A percentile compares a stretch with the other conserved stretches of the same genome.
phyloP scores from a whole-genome alignment of 2,113 vertebrate genomes.

The Colistium nudipinnis region DNA sequence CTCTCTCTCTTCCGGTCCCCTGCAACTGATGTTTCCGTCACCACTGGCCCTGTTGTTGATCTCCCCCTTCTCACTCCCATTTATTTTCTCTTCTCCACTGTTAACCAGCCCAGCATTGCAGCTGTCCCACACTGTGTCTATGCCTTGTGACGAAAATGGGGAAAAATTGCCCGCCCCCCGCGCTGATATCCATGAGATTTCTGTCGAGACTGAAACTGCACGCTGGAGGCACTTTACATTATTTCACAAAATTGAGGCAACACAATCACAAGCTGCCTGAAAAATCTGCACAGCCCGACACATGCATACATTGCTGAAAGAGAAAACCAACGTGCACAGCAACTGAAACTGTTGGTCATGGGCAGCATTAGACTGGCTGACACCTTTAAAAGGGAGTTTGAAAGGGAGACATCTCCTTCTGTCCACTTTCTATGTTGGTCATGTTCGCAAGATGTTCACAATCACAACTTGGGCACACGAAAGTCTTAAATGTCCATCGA shows the following conservation, averaged over 20 bases:
- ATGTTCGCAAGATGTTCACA: conserved; percentile 5
- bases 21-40: conserved; percentile 56
- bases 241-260: conserved; percentile 72
- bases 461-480: too few relatives aligned
- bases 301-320: conserved; percentile 24
- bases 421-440: not conserved
- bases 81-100: conserved; percentile 33
- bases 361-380: conserved; percentile 25
- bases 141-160: conserved; percentile 66
- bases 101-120: conserved; percentile 22
- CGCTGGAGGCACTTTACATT: conserved; percentile 58
- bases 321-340: conserved; percentile 13
- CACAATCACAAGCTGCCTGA: conserved; percentile 54
- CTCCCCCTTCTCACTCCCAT: conserved; percentile 35
- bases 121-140: conserved; percentile 56
- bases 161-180: conserved; percentile 36
- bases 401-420: conserved; percentile 9
- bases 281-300: conserved; percentile 42
- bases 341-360: conserved; percentile 26
- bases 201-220: conserved; percentile 54
- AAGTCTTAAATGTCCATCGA: not conserved
- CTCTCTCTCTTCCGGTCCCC: conserved; percentile 42
- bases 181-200: conserved; percentile 60
- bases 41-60: conserved; percentile 31
- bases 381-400: conserved; percentile 29